Conservation (phyloP, 2,888 invertebrate species). For the Rhingia rostrata region DNA sequence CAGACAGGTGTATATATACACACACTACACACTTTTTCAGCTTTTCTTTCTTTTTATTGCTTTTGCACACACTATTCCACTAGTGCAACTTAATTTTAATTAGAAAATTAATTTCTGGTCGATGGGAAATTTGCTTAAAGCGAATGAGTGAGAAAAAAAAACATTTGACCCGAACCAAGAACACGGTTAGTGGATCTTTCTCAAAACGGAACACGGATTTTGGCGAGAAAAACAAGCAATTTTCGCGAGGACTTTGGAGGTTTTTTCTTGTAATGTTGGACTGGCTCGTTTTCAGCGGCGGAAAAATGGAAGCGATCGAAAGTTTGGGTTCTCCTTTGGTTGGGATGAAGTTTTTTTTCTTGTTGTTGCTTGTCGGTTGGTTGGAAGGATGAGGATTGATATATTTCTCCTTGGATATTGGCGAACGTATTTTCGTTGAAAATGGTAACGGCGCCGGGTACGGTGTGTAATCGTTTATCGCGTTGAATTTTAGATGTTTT, state of each 20-base stretch:
- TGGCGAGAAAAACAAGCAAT: slow-evolving; percentile 37
- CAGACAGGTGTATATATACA: slow-evolving; percentile 67
- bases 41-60: slow-evolving; percentile 16
- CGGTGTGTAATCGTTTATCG: slow-evolving; percentile 21
- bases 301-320: slow-evolving; percentile 68
- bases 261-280: background rate
- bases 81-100: slow-evolving; percentile 49
- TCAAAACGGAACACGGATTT: slow-evolving; percentile 3
- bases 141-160: slow-evolving; percentile 24
- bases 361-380: slow-evolving; percentile 22
- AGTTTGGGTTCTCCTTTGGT: slow-evolving; percentile 21
- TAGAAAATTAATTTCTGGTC: slow-evolving; percentile 38
- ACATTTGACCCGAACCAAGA: slow-evolving; percentile 24
- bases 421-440: slow-evolving; percentile 21
- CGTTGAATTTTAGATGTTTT: slow-evolving; percentile 19
- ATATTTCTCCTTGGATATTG: slow-evolving; percentile 10
- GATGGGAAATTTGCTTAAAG: slow-evolving; percentile 26
- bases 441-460: slow-evolving; percentile 12
- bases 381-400: slow-evolving; percentile 29
- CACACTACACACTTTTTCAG: slow-evolving; percentile 55
- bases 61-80: slow-evolving; percentile 37
- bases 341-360: slow-evolving; percentile 38
- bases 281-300: slow-evolving; percentile 47
- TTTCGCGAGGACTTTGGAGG: slow-evolving; percentile 39
- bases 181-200: background rate